Evolutionary conservation across 2,888 invertebrate genomes (phyloP).

Genomic region (Agrochola lychnidis): DNA sequence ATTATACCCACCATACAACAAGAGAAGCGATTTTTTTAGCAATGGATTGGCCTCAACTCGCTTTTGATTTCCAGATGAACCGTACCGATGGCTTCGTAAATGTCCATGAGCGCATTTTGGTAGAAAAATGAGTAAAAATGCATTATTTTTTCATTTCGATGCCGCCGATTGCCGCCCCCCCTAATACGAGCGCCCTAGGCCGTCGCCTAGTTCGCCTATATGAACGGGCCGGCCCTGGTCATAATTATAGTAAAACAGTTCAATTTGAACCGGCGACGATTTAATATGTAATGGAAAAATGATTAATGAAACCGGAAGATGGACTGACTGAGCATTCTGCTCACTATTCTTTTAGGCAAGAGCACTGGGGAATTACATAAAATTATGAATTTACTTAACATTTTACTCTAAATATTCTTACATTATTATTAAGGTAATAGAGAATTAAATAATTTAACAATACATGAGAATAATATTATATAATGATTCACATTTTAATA

Average conservation of each 20-base stretch:
- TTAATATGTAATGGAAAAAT: not conserved
- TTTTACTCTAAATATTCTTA: not conserved
- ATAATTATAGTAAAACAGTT: not conserved
- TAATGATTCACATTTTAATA: slow-evolving; percentile 31
- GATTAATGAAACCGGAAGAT: not conserved
- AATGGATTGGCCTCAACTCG: too few relatives aligned
- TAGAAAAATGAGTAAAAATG: too few relatives aligned
- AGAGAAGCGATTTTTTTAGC: too few relatives aligned
- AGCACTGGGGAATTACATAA: not conserved
- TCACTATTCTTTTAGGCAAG: not conserved
- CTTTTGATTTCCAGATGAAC: too few relatives aligned
- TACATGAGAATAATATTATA: not conserved
- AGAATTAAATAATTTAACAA: slow-evolving; percentile 3
- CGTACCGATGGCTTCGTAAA: too few relatives aligned
- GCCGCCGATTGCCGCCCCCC: too few relatives aligned
- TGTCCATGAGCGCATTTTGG: too few relatives aligned
- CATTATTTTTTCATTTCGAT: too few relatives aligned
- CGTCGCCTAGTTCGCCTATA: too few relatives aligned
- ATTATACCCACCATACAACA: too few relatives aligned
- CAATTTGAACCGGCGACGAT: not conserved
- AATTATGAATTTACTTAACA: not conserved
- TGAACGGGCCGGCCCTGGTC: too few relatives aligned
- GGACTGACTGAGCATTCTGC: not conserved
- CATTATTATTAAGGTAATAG: not conserved
- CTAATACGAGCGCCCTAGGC: too few relatives aligned